These are phyloP conservation scores for Halcyon smyrnensis DNA, from an alignment of 2,797 vertebrate species.

Conservation along the genomic window DNA sequence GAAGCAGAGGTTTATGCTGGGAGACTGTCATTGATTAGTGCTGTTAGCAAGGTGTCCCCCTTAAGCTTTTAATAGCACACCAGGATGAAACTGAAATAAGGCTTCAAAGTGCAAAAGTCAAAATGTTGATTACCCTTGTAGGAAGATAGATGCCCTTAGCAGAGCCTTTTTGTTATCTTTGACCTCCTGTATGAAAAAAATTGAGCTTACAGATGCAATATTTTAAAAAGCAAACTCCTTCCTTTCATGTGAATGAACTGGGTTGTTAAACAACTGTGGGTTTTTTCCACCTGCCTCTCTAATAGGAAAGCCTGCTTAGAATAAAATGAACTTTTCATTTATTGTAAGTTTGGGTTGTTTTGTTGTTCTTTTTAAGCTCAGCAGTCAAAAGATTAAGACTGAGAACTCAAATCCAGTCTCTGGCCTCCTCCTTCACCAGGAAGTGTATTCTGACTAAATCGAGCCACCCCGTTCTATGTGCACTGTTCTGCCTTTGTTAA, in stretches of 20 bases:
- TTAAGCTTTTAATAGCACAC: slow-evolving; percentile 21
- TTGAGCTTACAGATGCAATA: slow-evolving; percentile 31
- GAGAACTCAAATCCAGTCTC: slow-evolving; percentile 90
- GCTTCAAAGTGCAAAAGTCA: slow-evolving; percentile 42
- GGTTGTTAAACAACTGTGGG: slow-evolving; percentile 44
- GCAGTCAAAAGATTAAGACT: slow-evolving; percentile 50
- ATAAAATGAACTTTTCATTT: slow-evolving; percentile 30
- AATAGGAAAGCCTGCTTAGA: slow-evolving; percentile 61
- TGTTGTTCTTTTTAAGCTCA: neutral
- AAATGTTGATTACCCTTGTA: slow-evolving; percentile 10
- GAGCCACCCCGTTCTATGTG: slow-evolving; percentile 87
- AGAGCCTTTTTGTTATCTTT: slow-evolving; percentile 17
- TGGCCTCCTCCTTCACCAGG: slow-evolving; percentile 85
- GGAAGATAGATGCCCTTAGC: neutral
- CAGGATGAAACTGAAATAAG: neutral
- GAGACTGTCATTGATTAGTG: neutral
- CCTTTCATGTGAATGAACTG: slow-evolving; percentile 34
- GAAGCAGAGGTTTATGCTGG: neutral
- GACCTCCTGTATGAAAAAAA: slow-evolving; percentile 25
- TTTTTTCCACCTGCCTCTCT: slow-evolving; percentile 64
- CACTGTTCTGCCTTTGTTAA: slow-evolving; percentile 85
- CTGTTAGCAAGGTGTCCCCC: neutral
- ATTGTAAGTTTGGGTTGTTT: neutral
- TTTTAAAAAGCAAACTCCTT: slow-evolving; percentile 23
- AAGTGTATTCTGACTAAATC: slow-evolving; percentile 81